These are phyloP conservation scores for Acrocephalus arundinaceus DNA, from an alignment of 2,113 vertebrate species.

Conservation along the genomic window DNA sequence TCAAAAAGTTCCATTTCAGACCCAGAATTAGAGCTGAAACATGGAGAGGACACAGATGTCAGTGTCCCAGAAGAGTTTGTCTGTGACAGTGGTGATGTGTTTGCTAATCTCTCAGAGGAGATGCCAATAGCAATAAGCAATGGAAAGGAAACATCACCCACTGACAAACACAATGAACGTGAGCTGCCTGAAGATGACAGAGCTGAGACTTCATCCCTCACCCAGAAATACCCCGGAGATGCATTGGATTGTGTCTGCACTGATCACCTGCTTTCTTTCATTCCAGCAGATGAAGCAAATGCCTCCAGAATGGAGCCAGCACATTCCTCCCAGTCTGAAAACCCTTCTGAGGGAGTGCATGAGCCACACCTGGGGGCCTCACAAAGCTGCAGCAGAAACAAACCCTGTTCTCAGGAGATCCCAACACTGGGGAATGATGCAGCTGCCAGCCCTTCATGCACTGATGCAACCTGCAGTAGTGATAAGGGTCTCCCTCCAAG, in stretches of 20 bases:
- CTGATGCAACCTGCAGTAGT: neutral
- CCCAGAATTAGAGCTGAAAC: constrained; percentile 8
- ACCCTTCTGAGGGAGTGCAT: neutral
- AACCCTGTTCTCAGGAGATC: neutral
- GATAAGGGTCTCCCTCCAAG: neutral
- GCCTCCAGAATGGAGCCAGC: neutral
- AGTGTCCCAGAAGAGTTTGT: constrained; percentile 9
- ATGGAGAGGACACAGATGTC: constrained; percentile 4
- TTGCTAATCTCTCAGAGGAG: neutral
- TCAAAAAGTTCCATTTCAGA: constrained; percentile 42
- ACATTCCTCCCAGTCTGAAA: neutral
- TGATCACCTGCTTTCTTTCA: neutral
- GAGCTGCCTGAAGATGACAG: neutral
- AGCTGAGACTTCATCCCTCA: neutral
- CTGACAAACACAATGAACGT: neutral
- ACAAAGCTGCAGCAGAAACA: neutral
- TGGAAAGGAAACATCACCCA: neutral
- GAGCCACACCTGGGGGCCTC: neutral
- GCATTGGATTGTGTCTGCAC: neutral
- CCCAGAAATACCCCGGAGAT: neutral
- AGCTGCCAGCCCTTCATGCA: neutral
- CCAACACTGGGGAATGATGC: neutral
- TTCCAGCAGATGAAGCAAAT: neutral
- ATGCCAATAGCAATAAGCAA: neutral
- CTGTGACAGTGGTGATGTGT: neutral